These are phyloP conservation scores for Drosophila quinaria DNA, from an alignment of 2,888 invertebrate genomes.

Conservation along the genomic window DNA sequence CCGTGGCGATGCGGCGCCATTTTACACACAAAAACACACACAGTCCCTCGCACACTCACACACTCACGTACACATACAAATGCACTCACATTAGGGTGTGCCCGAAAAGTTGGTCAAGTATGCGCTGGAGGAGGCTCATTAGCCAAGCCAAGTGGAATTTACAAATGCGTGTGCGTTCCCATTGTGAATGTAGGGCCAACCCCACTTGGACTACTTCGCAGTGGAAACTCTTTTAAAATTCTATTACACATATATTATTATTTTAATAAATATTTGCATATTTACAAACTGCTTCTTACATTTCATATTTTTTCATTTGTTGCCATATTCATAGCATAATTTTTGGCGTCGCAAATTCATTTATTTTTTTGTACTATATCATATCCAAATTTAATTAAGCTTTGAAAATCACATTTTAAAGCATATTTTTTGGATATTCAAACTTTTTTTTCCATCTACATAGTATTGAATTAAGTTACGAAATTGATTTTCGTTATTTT, in stretches of 20 bases:
- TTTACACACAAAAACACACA: slow-evolving; percentile 46
- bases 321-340: slow-evolving; percentile 11
- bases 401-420: background rate
- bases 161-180: slow-evolving; percentile 24
- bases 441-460: background rate
- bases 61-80: background rate
- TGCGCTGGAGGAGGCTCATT: slow-evolving; percentile 62
- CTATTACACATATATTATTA: slow-evolving; percentile 9
- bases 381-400: background rate
- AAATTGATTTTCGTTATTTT: background rate
- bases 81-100: slow-evolving; percentile 61
- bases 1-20: slow-evolving; percentile 66
- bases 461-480: background rate
- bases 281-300: background rate
- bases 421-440: background rate
- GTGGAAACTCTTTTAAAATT: slow-evolving; percentile 5
- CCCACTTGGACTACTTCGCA: background rate
- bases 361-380: background rate
- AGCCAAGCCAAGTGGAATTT: slow-evolving; percentile 63
- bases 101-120: slow-evolving; percentile 69
- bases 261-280: slow-evolving; percentile 5
- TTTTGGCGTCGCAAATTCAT: background rate
- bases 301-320: background rate
- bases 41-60: slow-evolving; percentile 2
- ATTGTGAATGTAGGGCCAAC: background rate